Evolutionary conservation across 1,140 invertebrate species (phyloP), one percentile per base, ranked within the genome.

Genomic region (Rhagoletis zephyria): DNA sequence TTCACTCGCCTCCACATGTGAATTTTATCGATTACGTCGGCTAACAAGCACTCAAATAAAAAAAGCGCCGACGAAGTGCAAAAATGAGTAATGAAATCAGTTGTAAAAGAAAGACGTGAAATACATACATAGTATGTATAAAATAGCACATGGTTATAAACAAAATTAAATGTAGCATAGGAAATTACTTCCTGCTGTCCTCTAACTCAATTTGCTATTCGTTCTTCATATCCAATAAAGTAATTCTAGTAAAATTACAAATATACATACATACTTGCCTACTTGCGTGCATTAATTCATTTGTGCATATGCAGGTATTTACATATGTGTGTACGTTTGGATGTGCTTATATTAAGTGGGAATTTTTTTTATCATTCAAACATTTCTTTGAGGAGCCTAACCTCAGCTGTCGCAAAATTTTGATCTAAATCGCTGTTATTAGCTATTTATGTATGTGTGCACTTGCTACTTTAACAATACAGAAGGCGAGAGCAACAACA

Each of bases 21-120:
- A 74, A 74, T 45, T 74, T 48, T 74, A 74, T 74, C 67, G 67
- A 74, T 74, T 74, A 74, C 67, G 67, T 74, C 67, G 67, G 42
- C 45, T 45, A 42, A 12, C 67, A 74, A 2, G 67, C 67, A 74
- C 40, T 74, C 16, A 7, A 1, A 30, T n/a, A 30, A 67, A 67
- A 67, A 67, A 45, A 74, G 67, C 67, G 67, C 40, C 67, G 67
- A 74, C 42, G 51, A 74, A 42, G 67, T 74, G 67, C 67, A 74
- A 74, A 74, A 74, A 74, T 74, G 67, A 74, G 67, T 74, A 74
- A 74, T 74, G 14, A 74, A 74, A 40, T 45, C 45, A 4, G 14
- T 42, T 74, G 45, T 74, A 40, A 74, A 30, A 74, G 40, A 42
- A 74, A 30, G 14, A 45, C 40, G 67, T 74, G 12, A 74, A 45